phyloP scores from a whole-genome alignment of 2,888 invertebrate genomes.

The Pterostichus madidus region DNA sequence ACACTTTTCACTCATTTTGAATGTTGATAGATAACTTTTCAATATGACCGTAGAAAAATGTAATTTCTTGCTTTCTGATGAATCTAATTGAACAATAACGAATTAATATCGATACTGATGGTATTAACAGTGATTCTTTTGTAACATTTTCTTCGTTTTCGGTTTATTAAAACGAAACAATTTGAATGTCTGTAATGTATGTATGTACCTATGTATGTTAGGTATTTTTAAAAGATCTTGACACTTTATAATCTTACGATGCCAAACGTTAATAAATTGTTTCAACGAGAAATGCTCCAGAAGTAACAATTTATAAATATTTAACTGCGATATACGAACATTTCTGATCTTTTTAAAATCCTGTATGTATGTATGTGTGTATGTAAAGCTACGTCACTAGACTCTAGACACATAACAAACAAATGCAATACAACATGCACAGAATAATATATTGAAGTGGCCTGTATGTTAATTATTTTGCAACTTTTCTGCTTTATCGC shows the following conservation, averaged over 20 bases:
- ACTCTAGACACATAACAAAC: slow-evolving; percentile 58
- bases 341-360: too few relatives aligned
- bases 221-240: too few relatives aligned
- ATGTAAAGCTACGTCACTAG: slow-evolving; percentile 55
- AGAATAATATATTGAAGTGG: slow-evolving; percentile 61
- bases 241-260: too few relatives aligned
- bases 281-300: too few relatives aligned
- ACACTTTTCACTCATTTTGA: too few relatives aligned
- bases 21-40: too few relatives aligned
- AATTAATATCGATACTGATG: slow-evolving; percentile 43
- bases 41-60: too few relatives aligned
- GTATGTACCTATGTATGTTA: too few relatives aligned
- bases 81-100: slow-evolving; percentile 38
- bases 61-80: not conserved
- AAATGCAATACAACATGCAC: slow-evolving; percentile 62
- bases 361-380: slow-evolving; percentile 4
- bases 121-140: slow-evolving; percentile 55
- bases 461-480: slow-evolving; percentile 37
- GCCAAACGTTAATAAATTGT: too few relatives aligned
- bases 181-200: slow-evolving; percentile 19
- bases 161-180: slow-evolving; percentile 26
- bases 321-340: too few relatives aligned
- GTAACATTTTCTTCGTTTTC: slow-evolving; percentile 35
- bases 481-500: slow-evolving; percentile 6
- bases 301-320: too few relatives aligned